phyloP scores from a whole-genome alignment of 23 tunicate genomes.

The Ascidia mentula region DNA sequence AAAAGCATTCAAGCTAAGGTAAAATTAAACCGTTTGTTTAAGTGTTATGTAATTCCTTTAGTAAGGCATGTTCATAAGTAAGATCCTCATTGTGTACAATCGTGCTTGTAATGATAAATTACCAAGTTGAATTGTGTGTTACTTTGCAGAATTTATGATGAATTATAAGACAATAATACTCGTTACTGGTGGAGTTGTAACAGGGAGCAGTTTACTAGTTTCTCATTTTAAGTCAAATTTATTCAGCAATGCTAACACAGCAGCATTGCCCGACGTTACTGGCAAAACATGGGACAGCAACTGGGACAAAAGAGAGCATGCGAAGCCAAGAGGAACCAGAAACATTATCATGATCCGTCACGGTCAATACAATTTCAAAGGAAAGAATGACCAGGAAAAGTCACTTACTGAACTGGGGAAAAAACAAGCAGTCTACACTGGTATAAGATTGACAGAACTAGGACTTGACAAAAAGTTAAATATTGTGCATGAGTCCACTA shows the following conservation, averaged over 20 bases:
- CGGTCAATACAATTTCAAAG: conserved; percentile 65
- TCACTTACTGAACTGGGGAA: conserved; percentile 53
- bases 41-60: too few species aligned
- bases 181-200: not conserved
- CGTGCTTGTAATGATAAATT: too few species aligned
- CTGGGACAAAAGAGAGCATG: conserved; percentile 64
- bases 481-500: conserved; percentile 50
- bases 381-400: conserved; percentile 44
- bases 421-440: conserved; percentile 65
- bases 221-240: not conserved
- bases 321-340: conserved; percentile 50
- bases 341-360: conserved; percentile 63
- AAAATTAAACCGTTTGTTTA: too few species aligned
- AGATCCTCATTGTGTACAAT: too few species aligned
- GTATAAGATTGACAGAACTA: conserved; percentile 43
- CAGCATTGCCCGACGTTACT: not conserved
- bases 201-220: not conserved
- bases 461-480: conserved; percentile 35
- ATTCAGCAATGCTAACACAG: not conserved
- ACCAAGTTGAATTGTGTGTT: too few species aligned
- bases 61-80: too few species aligned
- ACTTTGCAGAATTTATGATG: too few species aligned
- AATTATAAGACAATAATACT: not conserved
- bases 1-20: too few species aligned
- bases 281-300: conserved; percentile 46